These are phyloP conservation scores for Drosophila rubida DNA, from an alignment of 2,888 invertebrate species.

Conservation along the genomic window DNA sequence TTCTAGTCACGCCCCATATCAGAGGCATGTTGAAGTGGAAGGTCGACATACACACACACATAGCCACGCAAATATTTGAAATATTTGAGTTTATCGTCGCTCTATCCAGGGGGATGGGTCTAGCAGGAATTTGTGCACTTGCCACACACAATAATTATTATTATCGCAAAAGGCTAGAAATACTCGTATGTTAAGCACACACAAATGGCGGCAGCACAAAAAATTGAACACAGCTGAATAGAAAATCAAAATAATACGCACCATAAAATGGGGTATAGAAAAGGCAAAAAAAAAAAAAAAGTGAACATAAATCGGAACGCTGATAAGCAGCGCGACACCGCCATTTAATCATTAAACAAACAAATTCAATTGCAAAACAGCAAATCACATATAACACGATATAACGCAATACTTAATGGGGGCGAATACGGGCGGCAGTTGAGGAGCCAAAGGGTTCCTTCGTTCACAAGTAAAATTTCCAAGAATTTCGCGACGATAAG, in stretches of 20 bases:
- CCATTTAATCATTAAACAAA: constrained; percentile 56
- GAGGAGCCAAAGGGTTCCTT: constrained; percentile 34
- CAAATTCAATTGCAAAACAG: constrained; percentile 65
- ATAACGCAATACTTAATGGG: constrained; percentile 38
- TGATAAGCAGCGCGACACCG: constrained; percentile 47
- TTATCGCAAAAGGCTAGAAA: constrained; percentile 42
- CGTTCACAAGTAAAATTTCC: constrained; percentile 51
- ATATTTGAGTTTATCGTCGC: constrained; percentile 47
- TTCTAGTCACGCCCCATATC: constrained; percentile 11
- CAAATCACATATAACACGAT: constrained; percentile 56
- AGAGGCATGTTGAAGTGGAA: constrained; percentile 20
- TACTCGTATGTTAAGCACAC: too few relatives aligned
- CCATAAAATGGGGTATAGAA: background rate
- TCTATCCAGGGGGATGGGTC: constrained; percentile 3
- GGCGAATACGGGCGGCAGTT: constrained; percentile 15
- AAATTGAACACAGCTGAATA: background rate
- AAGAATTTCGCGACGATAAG: constrained; percentile 64
- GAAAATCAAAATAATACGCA: background rate
- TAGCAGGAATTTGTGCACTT: constrained; percentile 35
- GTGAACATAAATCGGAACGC: constrained; percentile 38
- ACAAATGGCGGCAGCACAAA: constrained; percentile 4
- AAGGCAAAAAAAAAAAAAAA: background rate
- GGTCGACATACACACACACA: constrained; percentile 36
- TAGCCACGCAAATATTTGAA: constrained; percentile 50
- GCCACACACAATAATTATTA: constrained; percentile 54